Conservation (phyloP, 2,888 invertebrate genomes). For the Clivina fossor region DNA sequence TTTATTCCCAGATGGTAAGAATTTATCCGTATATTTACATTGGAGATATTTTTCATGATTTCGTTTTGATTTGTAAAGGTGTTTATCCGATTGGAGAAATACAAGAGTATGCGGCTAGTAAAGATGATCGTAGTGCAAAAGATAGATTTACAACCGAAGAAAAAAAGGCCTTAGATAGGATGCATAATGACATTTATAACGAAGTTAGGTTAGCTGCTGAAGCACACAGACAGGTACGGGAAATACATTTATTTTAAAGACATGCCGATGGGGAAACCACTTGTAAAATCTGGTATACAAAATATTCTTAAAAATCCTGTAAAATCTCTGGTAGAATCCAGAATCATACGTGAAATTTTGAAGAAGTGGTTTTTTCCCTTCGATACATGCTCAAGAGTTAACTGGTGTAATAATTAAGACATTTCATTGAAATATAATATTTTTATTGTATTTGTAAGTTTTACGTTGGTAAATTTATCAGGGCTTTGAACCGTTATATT, state of each 20-base stretch:
- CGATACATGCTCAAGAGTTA: too few species aligned
- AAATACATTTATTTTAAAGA: background rate
- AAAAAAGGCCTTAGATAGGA: conserved; percentile 85
- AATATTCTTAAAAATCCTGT: too few species aligned
- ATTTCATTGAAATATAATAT: too few species aligned
- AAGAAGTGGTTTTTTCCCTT: too few species aligned
- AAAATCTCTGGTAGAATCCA: too few species aligned
- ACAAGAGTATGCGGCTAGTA: conserved; percentile 69
- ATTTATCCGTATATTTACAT: conserved; percentile 1
- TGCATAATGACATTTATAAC: conserved; percentile 91
- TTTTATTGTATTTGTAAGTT: too few species aligned
- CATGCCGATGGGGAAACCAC: too few species aligned
- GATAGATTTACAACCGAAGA: conserved; percentile 84
- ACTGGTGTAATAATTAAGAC: too few species aligned
- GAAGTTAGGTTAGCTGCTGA: conserved; percentile 96
- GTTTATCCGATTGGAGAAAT: conserved; percentile 89
- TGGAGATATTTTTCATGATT: background rate
- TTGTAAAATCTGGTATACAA: too few species aligned
- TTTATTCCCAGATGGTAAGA: conserved; percentile 76
- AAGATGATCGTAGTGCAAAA: conserved; percentile 81
- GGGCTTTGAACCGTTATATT: too few species aligned
- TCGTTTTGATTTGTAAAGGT: conserved; percentile 48
- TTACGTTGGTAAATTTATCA: too few species aligned
- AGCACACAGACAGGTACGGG: conserved; percentile 87
- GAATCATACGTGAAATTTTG: too few species aligned